These are phyloP conservation scores for Calephelis virginiensis DNA, from an alignment of 1,140 invertebrate species.

Conservation along the genomic window DNA sequence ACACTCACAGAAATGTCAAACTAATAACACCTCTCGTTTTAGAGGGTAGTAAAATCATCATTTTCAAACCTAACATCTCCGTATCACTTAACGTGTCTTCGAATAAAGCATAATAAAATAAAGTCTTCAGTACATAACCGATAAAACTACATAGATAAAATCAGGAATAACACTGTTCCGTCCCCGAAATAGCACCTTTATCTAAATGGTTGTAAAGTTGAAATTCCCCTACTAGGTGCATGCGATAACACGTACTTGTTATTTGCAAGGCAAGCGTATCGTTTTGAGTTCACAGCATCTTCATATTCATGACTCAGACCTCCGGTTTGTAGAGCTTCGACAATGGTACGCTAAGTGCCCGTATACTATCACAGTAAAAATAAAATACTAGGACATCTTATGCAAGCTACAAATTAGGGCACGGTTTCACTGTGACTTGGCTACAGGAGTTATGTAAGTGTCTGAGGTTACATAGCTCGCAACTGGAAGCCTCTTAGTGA, in stretches of 20 bases:
- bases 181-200: not conserved
- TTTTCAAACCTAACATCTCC: not conserved
- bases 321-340: conserved; percentile 6
- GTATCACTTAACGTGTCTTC: conserved; percentile 2
- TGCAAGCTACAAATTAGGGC: too few relatives aligned
- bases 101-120: conserved; percentile 11
- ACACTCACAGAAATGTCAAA: not conserved
- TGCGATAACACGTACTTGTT: conserved; percentile 9
- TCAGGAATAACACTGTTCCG: not conserved
- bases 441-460: too few relatives aligned
- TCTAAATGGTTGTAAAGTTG: not conserved
- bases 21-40: not conserved
- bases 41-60: not conserved
- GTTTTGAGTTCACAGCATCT: conserved; percentile 20
- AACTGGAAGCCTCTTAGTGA: too few relatives aligned
- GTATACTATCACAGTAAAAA: conserved; percentile 28
- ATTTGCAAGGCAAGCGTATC: conserved; percentile 18
- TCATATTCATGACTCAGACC: conserved; percentile 21
- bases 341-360: conserved; percentile 19
- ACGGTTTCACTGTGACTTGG: too few relatives aligned
- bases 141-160: conserved; percentile 4
- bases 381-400: not conserved
- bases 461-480: too few relatives aligned
- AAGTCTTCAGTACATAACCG: conserved; percentile 7
- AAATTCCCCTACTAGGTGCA: not conserved